Evolutionary conservation across 2,888 invertebrate species (phyloP).

Genomic region (Elegia similella): DNA sequence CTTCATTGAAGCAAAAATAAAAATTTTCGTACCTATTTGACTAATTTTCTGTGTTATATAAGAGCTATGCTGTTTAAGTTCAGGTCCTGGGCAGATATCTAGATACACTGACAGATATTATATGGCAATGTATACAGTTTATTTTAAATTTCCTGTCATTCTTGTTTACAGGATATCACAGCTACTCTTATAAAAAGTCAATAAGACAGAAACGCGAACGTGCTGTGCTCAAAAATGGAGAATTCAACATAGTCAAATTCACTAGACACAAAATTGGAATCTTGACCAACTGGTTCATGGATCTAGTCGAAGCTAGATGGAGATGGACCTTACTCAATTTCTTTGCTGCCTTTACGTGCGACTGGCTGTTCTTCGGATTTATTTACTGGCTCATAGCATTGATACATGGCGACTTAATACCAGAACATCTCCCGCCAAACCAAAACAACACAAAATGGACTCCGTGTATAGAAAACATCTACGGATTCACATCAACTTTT

Average conservation of each 20-base stretch:
- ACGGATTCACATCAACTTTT: slow-evolving; percentile 95
- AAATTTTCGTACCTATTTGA: too few species aligned
- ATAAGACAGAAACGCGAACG: slow-evolving; percentile 52
- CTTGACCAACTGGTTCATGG: slow-evolving; percentile 90
- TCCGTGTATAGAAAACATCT: slow-evolving; percentile 93
- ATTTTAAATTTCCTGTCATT: too few species aligned
- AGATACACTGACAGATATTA: too few species aligned
- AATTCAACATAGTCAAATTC: slow-evolving; percentile 92
- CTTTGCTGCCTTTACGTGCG: slow-evolving; percentile 89
- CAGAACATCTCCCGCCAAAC: slow-evolving; percentile 81
- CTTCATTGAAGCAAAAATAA: too few species aligned
- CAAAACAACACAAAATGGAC: slow-evolving; percentile 84
- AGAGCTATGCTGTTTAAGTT: too few species aligned
- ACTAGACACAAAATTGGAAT: slow-evolving; percentile 82
- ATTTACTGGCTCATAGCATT: slow-evolving; percentile 96
- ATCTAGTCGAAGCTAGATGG: slow-evolving; percentile 93
- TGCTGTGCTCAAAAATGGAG: slow-evolving; percentile 92
- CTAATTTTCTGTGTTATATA: too few species aligned
- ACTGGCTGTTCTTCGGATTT: slow-evolving; percentile 94
- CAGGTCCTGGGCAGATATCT: too few species aligned
- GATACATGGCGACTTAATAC: slow-evolving; percentile 92
- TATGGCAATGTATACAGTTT: too few species aligned
- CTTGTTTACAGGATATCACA: slow-evolving; percentile 28
- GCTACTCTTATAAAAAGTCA: slow-evolving; percentile 30
- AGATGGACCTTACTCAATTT: slow-evolving; percentile 94